These are phyloP conservation scores for Lepus timidus DNA, from an alignment of 2,113 vertebrate species.

Conservation along the genomic window DNA sequence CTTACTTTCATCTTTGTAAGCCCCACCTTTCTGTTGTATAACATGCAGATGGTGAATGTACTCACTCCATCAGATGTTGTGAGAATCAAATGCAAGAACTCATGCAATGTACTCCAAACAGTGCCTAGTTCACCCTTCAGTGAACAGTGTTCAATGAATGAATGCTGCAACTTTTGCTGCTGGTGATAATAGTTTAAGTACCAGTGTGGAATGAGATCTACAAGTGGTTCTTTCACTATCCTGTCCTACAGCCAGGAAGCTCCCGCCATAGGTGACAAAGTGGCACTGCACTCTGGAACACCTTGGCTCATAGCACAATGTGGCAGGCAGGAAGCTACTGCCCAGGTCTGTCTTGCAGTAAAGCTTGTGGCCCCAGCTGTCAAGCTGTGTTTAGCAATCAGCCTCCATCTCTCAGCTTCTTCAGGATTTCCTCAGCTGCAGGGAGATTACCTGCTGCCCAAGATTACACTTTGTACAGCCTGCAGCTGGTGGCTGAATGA, in stretches of 20 bases:
- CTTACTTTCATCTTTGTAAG: neutral
- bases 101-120: neutral
- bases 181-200: neutral
- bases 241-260: too few relatives aligned
- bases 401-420: neutral
- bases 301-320: too few relatives aligned
- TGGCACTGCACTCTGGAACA: neutral
- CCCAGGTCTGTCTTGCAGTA: neutral
- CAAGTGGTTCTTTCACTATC: neutral
- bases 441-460: neutral
- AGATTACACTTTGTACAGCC: neutral
- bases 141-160: neutral
- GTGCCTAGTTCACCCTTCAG: neutral
- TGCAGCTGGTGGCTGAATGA: neutral
- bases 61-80: rapidly evolving
- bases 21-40: neutral
- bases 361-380: neutral
- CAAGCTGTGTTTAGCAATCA: neutral
- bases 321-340: too few relatives aligned
- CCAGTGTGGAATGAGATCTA: neutral
- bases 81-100: neutral
- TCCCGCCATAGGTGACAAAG: rapidly evolving
- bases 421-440: neutral
- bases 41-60: neutral
- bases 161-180: neutral